Percentiles rank a stretch among this genome's conserved stretches.
Conservation (phyloP, 2,888 invertebrate species). For the Helobdella robusta region DNA sequence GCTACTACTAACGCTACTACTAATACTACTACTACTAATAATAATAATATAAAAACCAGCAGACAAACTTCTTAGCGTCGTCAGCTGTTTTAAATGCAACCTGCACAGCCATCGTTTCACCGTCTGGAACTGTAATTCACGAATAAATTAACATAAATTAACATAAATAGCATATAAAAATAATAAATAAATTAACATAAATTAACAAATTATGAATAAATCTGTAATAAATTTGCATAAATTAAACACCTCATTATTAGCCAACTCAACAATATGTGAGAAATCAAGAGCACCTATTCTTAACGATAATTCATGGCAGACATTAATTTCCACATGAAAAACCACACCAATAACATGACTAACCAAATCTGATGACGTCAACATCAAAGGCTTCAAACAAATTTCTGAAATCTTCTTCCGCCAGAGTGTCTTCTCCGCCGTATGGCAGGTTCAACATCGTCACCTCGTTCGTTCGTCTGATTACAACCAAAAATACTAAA, state of each 20-base stretch:
- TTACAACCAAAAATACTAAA: not conserved
- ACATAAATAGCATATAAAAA: not conserved
- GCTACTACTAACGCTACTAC: too few species aligned
- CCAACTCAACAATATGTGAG: too few species aligned
- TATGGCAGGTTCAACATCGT: constrained; percentile 22
- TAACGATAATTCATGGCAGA: too few species aligned
- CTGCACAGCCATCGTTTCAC: not conserved
- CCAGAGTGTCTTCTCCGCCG: not conserved
- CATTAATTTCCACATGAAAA: too few species aligned
- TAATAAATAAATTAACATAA: not conserved
- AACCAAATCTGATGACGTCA: constrained; percentile 13
- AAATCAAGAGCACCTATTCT: too few species aligned
- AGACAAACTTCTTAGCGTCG: constrained; percentile 23
- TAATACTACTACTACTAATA: too few species aligned
- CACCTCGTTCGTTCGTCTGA: constrained; percentile 22
- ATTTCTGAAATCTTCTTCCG: constrained; percentile 5
- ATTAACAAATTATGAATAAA: not conserved
- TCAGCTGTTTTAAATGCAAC: constrained; percentile 21
- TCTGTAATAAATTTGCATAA: not conserved
- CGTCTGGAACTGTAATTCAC: not conserved
- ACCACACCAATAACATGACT: too few species aligned
- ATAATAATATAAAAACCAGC: not conserved
- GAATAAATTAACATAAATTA: too few species aligned
- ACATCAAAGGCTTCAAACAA: constrained; percentile 20
- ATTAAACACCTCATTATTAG: too few species aligned